Base-by-base conservation (phyloP, 2,113 vertebrate genomes). In the Tachysurus fulvidraco region DNA sequence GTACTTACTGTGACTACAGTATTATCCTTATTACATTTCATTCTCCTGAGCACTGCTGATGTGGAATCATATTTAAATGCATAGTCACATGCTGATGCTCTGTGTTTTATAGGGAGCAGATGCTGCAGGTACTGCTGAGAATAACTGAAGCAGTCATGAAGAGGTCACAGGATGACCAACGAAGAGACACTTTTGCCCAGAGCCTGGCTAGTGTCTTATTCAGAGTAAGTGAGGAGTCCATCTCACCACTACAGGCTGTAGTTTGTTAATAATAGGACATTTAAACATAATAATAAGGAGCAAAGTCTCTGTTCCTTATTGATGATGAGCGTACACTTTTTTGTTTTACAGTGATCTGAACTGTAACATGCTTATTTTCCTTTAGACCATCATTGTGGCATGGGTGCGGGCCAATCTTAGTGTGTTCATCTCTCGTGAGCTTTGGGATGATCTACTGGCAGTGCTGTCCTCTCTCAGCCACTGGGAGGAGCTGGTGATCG, bases 111-210 rank as follows among this genome's bases (percentile, higher is more conserved):
- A 99, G 98, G 98, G 98, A 99, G 76, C 98, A 99, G 94, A 95
- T 99, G 96, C 91, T 99, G 83, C 97, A 97, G 92, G 96, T 99
- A 86, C 94, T 99, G 28, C 96, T 99, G 86, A 96, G 97, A 88
- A 97, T 99, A 93, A 99, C 98, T 57, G 98, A 99, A 93, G 96
- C 96, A 67, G 95, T 99, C 92, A 97, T 99, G 97, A 97, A 97
- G 94, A 97, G 96, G 92, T 96, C 97, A 0, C 97, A 95, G 88
- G 97, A 99, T 90, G 96, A 94, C 92, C 96, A 97, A 91, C 93
- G 92, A 82, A 97, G 96, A 93, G 97, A 99, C 86, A 74, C 73
- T 0, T 99, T 99, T 88, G 97, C 98, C 86, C 96, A 98, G 90
- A 97, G 95, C 92, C 94, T 99, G 93, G 96, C 98, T 0, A 96